These are phyloP conservation scores for Zeuzera pyrina DNA, from an alignment of 2,888 invertebrate genomes.

Conservation along the genomic window DNA sequence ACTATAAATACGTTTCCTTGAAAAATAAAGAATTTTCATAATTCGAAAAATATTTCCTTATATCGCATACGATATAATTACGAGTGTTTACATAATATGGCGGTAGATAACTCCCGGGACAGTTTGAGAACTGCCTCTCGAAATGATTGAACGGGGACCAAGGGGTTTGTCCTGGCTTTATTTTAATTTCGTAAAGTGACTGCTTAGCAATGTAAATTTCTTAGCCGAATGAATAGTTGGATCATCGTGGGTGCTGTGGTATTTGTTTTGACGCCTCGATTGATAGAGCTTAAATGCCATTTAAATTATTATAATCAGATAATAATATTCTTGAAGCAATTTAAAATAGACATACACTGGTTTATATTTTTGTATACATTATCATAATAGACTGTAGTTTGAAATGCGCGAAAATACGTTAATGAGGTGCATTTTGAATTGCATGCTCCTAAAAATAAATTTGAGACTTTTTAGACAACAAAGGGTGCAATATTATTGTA, in stretches of 20 bases:
- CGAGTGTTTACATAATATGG: conserved; percentile 33
- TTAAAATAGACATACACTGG: no score
- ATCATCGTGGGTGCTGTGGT: conserved; percentile 32
- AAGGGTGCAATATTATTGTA: conserved; percentile 29
- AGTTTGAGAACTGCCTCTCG: conserved; percentile 54
- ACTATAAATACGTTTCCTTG: no score
- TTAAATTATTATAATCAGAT: no score
- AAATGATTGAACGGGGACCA: conserved; percentile 70
- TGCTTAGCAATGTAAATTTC: conserved; percentile 60
- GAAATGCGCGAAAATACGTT: no score
- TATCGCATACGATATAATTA: conserved; percentile 23
- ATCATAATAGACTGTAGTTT: no score
- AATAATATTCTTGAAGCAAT: no score
- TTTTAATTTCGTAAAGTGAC: conserved; percentile 71
- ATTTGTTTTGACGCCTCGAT: conserved; percentile 10
- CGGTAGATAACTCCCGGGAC: conserved; percentile 48
- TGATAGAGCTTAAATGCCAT: no score
- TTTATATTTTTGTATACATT: no score
- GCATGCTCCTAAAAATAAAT: conserved; percentile 12
- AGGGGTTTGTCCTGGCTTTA: conserved; percentile 57
- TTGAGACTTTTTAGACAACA: conserved; percentile 5
- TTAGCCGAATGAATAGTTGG: conserved; percentile 33
- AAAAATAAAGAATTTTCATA: no score
- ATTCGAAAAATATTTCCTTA: neutral
- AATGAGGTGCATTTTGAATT: conserved; percentile 4